A percentile compares a stretch with the other conserved stretches of the same genome.
phyloP scores from a whole-genome alignment of 2,888 invertebrate species.

The Apodemia zela region DNA sequence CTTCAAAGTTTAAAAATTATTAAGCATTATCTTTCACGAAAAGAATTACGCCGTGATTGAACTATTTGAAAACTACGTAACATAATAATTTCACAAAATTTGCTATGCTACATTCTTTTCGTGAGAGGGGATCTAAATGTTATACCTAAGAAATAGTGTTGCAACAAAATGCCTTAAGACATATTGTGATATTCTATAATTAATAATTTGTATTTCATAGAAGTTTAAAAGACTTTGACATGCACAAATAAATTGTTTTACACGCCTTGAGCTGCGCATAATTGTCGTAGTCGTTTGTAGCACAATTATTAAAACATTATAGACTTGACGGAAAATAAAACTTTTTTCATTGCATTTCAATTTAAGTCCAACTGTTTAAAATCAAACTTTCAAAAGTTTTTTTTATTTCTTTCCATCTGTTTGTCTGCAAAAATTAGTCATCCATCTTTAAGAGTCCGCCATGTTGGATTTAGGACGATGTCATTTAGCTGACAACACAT shows the following conservation, averaged over 20 bases:
- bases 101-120: not conserved
- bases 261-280: not conserved
- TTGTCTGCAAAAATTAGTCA: no score
- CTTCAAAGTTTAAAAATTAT: constrained; percentile 13
- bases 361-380: not conserved
- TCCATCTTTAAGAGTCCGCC: not conserved
- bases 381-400: not conserved
- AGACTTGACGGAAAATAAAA: not conserved
- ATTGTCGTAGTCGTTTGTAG: not conserved
- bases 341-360: no score
- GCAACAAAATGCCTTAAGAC: constrained; percentile 22
- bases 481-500: not conserved
- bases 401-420: not conserved
- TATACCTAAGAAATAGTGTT: constrained; percentile 7
- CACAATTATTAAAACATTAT: not conserved
- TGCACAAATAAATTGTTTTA: not conserved
- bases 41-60: not conserved
- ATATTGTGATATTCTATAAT: constrained; percentile 21
- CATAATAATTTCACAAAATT: not conserved
- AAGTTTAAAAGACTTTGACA: not conserved
- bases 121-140: not conserved
- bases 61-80: no score
- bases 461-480: not conserved
- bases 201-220: constrained; percentile 4
- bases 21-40: not conserved